phyloP scores from a whole-genome alignment of 2,113 vertebrate genomes.

The Nesogale talazaci region DNA sequence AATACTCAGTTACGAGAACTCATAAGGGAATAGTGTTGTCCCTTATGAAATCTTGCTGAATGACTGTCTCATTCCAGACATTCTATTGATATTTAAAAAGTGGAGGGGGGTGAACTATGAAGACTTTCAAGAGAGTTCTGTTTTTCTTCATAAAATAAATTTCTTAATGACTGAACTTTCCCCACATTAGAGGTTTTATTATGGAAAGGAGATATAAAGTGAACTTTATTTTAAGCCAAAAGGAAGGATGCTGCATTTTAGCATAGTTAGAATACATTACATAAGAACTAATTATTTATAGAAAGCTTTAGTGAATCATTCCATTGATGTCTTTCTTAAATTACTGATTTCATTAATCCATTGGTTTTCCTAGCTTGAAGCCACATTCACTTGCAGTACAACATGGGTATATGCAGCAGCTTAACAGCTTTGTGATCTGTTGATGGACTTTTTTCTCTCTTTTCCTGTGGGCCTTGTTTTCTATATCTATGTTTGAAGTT shows the following conservation, averaged over 20 bases:
- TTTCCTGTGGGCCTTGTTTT: background rate
- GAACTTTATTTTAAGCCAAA: background rate
- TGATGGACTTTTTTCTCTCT: background rate
- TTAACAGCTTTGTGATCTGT: background rate
- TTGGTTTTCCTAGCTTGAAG: background rate
- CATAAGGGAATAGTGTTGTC: background rate
- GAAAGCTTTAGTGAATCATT: background rate
- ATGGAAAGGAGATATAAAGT: background rate
- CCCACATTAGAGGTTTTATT: background rate
- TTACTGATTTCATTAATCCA: background rate
- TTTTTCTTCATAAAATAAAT: background rate
- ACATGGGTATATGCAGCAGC: background rate
- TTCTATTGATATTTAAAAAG: background rate
- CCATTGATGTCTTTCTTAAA: conserved; percentile 2
- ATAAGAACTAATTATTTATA: background rate
- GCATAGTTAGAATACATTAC: background rate
- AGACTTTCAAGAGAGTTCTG: background rate
- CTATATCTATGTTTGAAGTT: conserved; percentile 39
- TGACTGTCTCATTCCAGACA: background rate
- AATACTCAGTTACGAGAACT: background rate
- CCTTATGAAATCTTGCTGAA: background rate
- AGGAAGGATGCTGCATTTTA: background rate
- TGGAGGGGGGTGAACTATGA: background rate
- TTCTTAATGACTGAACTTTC: background rate
- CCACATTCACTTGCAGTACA: background rate